Conservation (phyloP, 2,113 vertebrate species). For the Neopipo cinnamomea region DNA sequence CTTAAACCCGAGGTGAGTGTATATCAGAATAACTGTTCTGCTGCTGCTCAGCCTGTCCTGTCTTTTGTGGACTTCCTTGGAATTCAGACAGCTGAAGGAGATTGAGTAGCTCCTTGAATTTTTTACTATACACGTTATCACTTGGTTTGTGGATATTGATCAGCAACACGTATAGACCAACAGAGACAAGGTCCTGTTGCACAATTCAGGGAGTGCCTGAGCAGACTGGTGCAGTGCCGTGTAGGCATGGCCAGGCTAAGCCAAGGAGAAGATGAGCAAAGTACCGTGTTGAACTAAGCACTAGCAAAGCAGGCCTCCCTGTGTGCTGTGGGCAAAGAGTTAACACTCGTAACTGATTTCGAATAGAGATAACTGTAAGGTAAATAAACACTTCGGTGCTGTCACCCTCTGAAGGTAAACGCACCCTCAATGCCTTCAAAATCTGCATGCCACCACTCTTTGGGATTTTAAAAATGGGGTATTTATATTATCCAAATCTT, state of each 20-base stretch:
- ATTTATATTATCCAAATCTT: not conserved
- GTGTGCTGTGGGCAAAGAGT: not conserved
- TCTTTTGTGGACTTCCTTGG: not conserved
- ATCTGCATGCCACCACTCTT: not conserved
- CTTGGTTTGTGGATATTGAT: not conserved
- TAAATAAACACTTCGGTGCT: not conserved
- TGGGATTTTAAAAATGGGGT: not conserved
- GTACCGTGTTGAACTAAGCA: not conserved
- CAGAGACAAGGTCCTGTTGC: not conserved
- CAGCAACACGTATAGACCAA: not conserved
- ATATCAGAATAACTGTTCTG: not conserved
- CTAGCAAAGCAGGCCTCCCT: not conserved
- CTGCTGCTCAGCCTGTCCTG: not conserved
- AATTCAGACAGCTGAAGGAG: not conserved
- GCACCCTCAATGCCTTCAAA: not conserved
- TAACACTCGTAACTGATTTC: not conserved
- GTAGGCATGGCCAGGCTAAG: not conserved
- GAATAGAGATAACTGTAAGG: not conserved
- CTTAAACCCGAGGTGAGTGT: slow-evolving; percentile 77
- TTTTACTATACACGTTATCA: not conserved
- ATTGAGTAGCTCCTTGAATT: not conserved
- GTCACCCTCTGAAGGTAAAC: not conserved
- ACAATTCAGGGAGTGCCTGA: not conserved
- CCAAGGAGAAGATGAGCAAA: not conserved
- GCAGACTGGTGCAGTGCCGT: too few relatives aligned